Base-by-base conservation (phyloP, 2,113 vertebrate genomes). In the Sander lucioperca region DNA sequence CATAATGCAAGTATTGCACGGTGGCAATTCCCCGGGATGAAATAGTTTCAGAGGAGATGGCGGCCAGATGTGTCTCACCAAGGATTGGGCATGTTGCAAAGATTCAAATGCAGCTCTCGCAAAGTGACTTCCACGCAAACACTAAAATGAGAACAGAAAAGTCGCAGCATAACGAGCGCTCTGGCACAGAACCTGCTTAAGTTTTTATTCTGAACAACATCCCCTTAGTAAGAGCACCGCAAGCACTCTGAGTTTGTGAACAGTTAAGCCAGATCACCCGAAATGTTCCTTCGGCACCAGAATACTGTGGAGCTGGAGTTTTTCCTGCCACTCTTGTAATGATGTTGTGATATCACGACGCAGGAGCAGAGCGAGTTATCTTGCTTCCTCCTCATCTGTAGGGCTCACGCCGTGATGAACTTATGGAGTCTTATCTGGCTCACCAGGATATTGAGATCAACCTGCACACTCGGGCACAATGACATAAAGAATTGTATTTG, bases 1-100 rank as follows among this genome's bases (percentile, higher is more conserved):
- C 92, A 91, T 91, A 87, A 90, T 88, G 87, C 76, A 79, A 84
- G 69, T 84, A 73, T 75, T 74, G 82, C 84, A 86, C 87, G 81
- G 81, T 85, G 75, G 79, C 74, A 80, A 73, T 79, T 88, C 86
- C 90, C 63, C 4, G 0, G 59, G 66, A 79, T 57, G 39, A 83
- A 85, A 79, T 80, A 73, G 81, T 89, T 88, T 68, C 67, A 68
- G 74, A 79, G 58, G 84, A 83, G 53, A 80, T 70, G 57, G 75
- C n/a, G 13, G 13, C 79, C 90, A 87, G 89, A 88, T 88, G 86
- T 74, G 72, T 65, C 74, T 80, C 56, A 33, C 39, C 19, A 39
- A 74, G 33, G 62, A 72, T 19, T n/a, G 61, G 43, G 69, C 21
- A 65, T 78, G 76, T 88, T 88, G 80, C 76, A 88, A 68, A 85